Percentiles rank a stretch among this genome's conserved stretches.
These are phyloP conservation scores for Tryphoninae sp. DNA, from an alignment of 2,888 invertebrate genomes.

Conservation along the genomic window DNA sequence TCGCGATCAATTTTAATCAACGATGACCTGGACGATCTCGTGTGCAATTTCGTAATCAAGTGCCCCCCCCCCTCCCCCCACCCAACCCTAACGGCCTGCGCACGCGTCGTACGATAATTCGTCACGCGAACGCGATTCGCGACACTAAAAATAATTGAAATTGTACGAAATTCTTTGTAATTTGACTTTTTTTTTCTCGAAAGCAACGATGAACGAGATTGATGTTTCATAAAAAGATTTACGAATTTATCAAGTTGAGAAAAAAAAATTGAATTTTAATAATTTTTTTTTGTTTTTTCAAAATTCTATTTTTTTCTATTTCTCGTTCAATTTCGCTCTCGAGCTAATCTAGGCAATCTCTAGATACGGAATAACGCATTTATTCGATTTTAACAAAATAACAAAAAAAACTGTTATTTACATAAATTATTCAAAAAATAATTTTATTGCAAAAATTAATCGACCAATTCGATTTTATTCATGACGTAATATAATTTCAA, in stretches of 20 bases:
- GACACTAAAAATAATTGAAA: conserved; percentile 32
- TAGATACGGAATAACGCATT: not conserved
- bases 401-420: no score
- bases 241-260: no score
- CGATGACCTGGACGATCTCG: conserved; percentile 15
- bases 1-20: conserved; percentile 50
- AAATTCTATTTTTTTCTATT: not conserved
- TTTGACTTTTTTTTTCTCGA: not conserved
- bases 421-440: no score
- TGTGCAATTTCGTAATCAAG: conserved; percentile 19
- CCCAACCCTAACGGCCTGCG: conserved; percentile 8
- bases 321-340: not conserved
- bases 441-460: not conserved
- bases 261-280: not conserved
- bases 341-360: not conserved
- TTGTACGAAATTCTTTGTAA: not conserved
- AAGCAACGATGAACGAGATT: conserved; percentile 20
- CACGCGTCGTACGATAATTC: conserved; percentile 14
- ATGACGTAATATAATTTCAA: no score
- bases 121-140: conserved; percentile 33
- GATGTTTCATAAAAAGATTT: not conserved
- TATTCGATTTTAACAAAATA: not conserved
- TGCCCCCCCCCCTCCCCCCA: not conserved
- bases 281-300: not conserved
- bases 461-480: not conserved